phyloP scores from a whole-genome alignment of 2,888 invertebrate genomes.

The Lasioglossum oenotherae region DNA sequence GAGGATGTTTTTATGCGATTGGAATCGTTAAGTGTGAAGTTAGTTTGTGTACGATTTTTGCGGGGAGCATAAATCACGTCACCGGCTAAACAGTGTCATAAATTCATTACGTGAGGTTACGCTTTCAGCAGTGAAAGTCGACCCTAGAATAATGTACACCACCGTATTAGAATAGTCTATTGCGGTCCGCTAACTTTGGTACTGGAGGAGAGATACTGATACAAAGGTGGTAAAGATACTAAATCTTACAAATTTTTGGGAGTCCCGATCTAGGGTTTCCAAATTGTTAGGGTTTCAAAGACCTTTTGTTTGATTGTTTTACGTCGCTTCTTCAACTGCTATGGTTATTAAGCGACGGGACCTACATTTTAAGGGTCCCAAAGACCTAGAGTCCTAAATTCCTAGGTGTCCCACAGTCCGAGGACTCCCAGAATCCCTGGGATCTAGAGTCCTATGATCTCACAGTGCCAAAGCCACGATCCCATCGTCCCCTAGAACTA shows the following conservation, averaged over 20 bases:
- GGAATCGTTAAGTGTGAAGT: not conserved
- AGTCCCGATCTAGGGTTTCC: not conserved
- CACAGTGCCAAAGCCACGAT: not conserved
- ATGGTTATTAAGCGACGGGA: too few species aligned
- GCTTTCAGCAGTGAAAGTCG: constrained; percentile 37
- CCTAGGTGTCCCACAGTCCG: not conserved
- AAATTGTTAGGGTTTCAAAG: not conserved
- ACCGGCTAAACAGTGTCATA: constrained; percentile 7
- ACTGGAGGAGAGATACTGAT: not conserved
- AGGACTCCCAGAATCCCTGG: not conserved
- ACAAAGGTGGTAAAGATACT: not conserved
- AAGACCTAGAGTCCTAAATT: not conserved
- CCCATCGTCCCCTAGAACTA: not conserved
- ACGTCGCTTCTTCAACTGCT: too few species aligned
- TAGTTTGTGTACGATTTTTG: not conserved
- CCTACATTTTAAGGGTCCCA: too few species aligned
- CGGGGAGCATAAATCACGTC: constrained; percentile 3
- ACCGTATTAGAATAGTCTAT: constrained; percentile 22
- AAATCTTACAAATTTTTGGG: too few species aligned
- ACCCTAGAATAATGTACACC: constrained; percentile 12
- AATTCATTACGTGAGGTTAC: constrained; percentile 28
- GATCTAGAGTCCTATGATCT: not conserved
- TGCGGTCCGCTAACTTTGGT: not conserved
- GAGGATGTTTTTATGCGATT: not conserved
- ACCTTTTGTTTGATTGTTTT: not conserved